phyloP scores from a whole-genome alignment of 2,888 invertebrate species.

The Troilus luridus region DNA sequence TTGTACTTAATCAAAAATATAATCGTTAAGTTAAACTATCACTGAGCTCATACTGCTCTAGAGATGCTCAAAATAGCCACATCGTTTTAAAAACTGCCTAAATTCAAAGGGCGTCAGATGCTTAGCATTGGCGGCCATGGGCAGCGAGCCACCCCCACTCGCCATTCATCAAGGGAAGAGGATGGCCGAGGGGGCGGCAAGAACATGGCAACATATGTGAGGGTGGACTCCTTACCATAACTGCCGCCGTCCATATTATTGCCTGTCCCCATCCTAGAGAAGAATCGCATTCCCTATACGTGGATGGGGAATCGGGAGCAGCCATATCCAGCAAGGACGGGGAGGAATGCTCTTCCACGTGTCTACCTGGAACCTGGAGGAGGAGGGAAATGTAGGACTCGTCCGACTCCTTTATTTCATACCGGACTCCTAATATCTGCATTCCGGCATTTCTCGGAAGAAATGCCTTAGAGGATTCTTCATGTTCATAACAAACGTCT shows the following conservation, averaged over 20 bases:
- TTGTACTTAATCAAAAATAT: too few species aligned
- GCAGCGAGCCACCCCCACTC: slow-evolving; percentile 12
- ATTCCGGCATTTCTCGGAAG: background rate
- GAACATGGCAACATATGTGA: slow-evolving; percentile 48
- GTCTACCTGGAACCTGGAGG: background rate
- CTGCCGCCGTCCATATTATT: slow-evolving; percentile 38
- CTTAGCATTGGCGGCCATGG: background rate
- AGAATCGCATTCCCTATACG: background rate
- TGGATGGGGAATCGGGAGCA: slow-evolving; percentile 30
- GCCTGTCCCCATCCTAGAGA: background rate
- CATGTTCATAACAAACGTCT: background rate
- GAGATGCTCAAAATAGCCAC: background rate
- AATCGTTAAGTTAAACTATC: too few species aligned
- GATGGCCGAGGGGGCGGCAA: slow-evolving; percentile 41
- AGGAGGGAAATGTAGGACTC: background rate
- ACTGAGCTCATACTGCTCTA: too few species aligned
- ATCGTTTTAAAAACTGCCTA: background rate
- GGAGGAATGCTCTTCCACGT: background rate
- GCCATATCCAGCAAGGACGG: background rate
- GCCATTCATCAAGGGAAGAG: slow-evolving; percentile 31
- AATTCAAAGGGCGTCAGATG: background rate
- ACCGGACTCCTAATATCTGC: slow-evolving; percentile 46
- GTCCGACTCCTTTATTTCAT: slow-evolving; percentile 45
- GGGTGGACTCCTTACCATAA: slow-evolving; percentile 49
- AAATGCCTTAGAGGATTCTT: background rate